Evolutionary conservation across 2,113 vertebrate species (phyloP), one percentile per base, ranked within the genome.

Genomic region (Galemys pyrenaicus): DNA sequence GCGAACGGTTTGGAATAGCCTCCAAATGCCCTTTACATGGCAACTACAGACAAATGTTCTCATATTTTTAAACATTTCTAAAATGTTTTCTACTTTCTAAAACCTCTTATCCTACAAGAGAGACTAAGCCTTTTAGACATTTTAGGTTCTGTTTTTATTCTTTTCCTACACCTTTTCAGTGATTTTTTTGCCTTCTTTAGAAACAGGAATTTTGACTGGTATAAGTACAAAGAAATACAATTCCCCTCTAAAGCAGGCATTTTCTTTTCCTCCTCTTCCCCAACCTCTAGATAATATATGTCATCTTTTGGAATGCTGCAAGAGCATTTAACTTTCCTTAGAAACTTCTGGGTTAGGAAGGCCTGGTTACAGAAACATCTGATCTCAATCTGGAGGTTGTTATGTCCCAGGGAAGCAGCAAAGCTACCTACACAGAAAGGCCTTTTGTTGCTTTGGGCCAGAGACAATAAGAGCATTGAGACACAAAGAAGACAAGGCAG

Each of bases 301-400:
- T 79, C 62, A 92, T 71, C 41, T 87, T 64, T 87, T 35, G 73
- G 26, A 91, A 88, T 94, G 44, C 49, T 85, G 41, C 68, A 19
- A 44, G 77, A 87, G 64, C 75, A 75, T 51, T 87, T 71, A 22
- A 35, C 24, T 92, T 94, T 84, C 82, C 41, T 93, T 88, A 68
- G 54, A 67, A 87, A 86, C 44, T 96, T 93, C 83, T 92, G 71
- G 84, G 65, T 16, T 70, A 96, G 67, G 51, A 41, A 92, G 71
- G 44, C 15, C 49, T 86, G 1, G 35, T 78, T 94, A 78, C 51
- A 95, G 86, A 83, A 92, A 92, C 46, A 83, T n/a, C 54, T 94
- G 93, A 96, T 95, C 32, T 70, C 78, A 91, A 95, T 94, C 87
- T 95, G 67, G n/a, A 78, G 37, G 80, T 11, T 71, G 89, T 92